Base-by-base conservation (phyloP, 2,797 vertebrate genomes). In the Fistularia tabacaria region DNA sequence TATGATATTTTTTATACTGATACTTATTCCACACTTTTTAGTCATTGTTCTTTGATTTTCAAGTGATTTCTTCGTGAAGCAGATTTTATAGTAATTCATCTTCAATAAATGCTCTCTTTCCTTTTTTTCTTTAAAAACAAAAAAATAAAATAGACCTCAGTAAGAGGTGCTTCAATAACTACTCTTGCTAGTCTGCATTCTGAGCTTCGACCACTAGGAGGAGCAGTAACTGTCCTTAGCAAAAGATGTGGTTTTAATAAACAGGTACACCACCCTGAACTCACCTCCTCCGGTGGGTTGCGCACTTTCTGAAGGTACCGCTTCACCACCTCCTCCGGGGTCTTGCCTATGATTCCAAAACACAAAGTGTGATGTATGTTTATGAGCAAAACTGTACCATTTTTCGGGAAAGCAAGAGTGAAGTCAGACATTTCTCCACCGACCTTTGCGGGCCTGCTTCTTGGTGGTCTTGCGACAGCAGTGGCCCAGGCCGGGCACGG, bases 391-490 rank as follows among this genome's bases (percentile, higher is more conserved):
- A 49, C 14, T 38, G 49, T 36, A 7, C 1, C 2, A 14, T 6
- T 38, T 7, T 39, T 13, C 10, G 10, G 38, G 14, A 3, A 6
- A 4, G 8, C 25, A 10, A 3, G 7, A 44, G 14, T 13, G 7
- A 44, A 3, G 14, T 1, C 38, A 40, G 6, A 0, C n/a, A 25
- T 1, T 14, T 37, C 36, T 36, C 3, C 6, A 65, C 69, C 9
- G 66, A 97, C 97, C 94, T 92, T 96, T 97, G 62, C 92, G 94
- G 38, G 94, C 93, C 79, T 97, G 95, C 14, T 96, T 98, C 89
- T 96, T 97, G 47, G 92, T 96, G 72, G 94, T 96, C 84, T 98
- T 99, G 83, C 96, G 95, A 76, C 94, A 96, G 62, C 92, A 95
- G 85, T 95, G 94, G 64, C 94, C 92, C 66, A 99, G 90, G 7